Evolutionary conservation across 2,888 invertebrate genomes (phyloP).

Genomic region (Thyatira batis): DNA sequence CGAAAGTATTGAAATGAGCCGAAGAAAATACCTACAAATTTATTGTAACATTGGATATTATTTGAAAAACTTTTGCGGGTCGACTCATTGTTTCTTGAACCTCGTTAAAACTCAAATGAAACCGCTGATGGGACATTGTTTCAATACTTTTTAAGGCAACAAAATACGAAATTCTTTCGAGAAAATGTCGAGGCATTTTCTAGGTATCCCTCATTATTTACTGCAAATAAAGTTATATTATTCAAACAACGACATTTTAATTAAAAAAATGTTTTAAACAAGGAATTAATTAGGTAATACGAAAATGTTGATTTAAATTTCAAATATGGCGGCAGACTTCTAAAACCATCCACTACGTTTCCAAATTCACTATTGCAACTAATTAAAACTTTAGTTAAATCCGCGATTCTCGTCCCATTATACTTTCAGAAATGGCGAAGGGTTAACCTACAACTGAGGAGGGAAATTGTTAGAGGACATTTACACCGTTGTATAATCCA

Average conservation of each 20-base stretch:
- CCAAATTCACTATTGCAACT: conserved; percentile 77
- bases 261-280: neutral
- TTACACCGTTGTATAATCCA: conserved; percentile 35
- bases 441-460: conserved; percentile 53
- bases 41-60: conserved; percentile 34
- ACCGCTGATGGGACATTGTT: neutral
- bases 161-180: neutral
- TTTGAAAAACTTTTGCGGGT: conserved; percentile 32
- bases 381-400: conserved; percentile 80
- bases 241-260: no score
- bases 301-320: conserved; percentile 50
- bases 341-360: conserved; percentile 50
- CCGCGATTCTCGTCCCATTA: conserved; percentile 76
- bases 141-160: neutral
- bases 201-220: no score
- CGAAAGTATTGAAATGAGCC: conserved; percentile 17
- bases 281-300: conserved; percentile 8
- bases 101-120: conserved; percentile 37
- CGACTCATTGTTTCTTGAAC: conserved; percentile 38
- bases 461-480: conserved; percentile 26
- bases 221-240: neutral
- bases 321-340: conserved; percentile 52
- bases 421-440: conserved; percentile 71
- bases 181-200: no score
- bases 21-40: conserved; percentile 26